These are phyloP conservation scores for Formica exsecta DNA, from an alignment of 1,140 invertebrate species.

Conservation along the genomic window DNA sequence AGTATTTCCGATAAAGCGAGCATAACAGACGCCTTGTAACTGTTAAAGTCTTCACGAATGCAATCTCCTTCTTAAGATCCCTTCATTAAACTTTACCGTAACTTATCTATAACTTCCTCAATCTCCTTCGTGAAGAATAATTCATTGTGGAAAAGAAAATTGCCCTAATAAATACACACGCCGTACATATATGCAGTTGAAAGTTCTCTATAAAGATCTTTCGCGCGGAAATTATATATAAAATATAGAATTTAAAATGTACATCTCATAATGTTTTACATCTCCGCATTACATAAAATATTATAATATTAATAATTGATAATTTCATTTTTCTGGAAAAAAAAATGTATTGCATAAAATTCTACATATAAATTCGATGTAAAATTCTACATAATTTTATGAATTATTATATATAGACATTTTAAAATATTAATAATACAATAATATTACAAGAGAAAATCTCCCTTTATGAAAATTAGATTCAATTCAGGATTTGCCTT, in stretches of 20 bases:
- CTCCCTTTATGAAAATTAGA: not conserved
- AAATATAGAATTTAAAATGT: slow-evolving; percentile 18
- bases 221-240: not conserved
- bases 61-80: slow-evolving; percentile 30
- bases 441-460: not conserved
- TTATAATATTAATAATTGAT: slow-evolving; percentile 8
- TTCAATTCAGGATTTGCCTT: not conserved
- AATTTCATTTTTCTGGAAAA: not conserved
- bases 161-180: not conserved
- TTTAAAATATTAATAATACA: too few relatives aligned
- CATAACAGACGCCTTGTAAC: not conserved
- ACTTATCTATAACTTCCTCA: slow-evolving; percentile 61
- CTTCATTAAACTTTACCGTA: slow-evolving; percentile 50
- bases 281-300: not conserved
- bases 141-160: slow-evolving; percentile 49
- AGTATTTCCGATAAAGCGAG: slow-evolving; percentile 2
- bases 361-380: not conserved
- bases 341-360: not conserved
- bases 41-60: slow-evolving; percentile 34
- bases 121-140: slow-evolving; percentile 36
- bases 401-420: not conserved
- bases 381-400: not conserved
- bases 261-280: not conserved
- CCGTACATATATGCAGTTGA: not conserved
- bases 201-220: slow-evolving; percentile 6